Conservation (phyloP, 2,888 invertebrate species). For the Vandiemenella viatica region DNA sequence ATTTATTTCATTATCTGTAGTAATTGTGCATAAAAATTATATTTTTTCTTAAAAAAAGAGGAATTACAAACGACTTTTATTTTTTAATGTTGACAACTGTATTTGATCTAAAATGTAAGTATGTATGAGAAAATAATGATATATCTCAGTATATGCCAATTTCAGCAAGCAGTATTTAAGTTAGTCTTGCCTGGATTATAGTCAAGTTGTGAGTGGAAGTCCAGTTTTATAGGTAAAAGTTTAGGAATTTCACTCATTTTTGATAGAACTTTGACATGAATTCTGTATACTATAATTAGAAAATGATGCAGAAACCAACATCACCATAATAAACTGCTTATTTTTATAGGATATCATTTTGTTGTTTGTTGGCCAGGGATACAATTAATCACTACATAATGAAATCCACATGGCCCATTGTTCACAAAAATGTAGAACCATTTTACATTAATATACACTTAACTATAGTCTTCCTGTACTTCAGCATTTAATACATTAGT, state of each 20-base stretch:
- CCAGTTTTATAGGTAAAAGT: conserved; percentile 16
- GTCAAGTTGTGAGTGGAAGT: conserved; percentile 10
- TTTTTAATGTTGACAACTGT: too few species aligned
- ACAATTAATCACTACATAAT: conserved; percentile 7
- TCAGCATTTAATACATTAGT: conserved; percentile 5
- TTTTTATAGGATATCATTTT: conserved; percentile 19
- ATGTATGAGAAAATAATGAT: neutral
- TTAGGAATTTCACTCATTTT: conserved; percentile 15
- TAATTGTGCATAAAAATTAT: too few species aligned
- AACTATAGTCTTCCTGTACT: conserved; percentile 15
- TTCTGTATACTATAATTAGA: conserved; percentile 12
- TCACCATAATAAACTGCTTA: conserved; percentile 16
- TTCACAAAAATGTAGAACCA: conserved; percentile 10
- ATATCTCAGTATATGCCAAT: neutral
- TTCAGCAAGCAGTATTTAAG: neutral
- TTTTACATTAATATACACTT: conserved; percentile 10
- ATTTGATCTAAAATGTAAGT: neutral
- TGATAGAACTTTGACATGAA: conserved; percentile 11
- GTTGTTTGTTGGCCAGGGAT: conserved; percentile 17
- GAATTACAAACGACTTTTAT: too few species aligned
- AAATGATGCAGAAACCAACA: conserved; percentile 12
- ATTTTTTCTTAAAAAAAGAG: too few species aligned
- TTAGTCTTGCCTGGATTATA: neutral
- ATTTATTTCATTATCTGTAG: too few species aligned
- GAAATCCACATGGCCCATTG: conserved; percentile 9